A percentile compares a stretch with the other conserved stretches of the same genome.
These are phyloP conservation scores for Trisateles emortualis DNA, from an alignment of 2,888 invertebrate genomes.

Conservation along the genomic window DNA sequence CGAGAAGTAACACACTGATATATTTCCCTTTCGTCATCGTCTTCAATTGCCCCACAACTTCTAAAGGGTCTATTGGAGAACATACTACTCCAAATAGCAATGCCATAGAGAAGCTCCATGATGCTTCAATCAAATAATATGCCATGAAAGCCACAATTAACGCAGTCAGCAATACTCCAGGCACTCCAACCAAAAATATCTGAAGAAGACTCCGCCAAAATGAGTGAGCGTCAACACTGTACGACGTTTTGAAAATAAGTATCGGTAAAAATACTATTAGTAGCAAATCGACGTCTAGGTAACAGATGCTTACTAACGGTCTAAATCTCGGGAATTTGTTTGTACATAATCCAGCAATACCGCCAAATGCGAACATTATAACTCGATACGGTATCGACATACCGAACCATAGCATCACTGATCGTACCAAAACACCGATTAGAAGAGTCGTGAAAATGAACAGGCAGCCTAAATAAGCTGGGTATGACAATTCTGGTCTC, in stretches of 20 bases:
- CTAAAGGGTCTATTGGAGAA: slow-evolving; percentile 77
- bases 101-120: slow-evolving; percentile 72
- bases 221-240: slow-evolving; percentile 74
- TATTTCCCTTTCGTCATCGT: slow-evolving; percentile 75
- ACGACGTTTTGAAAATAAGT: slow-evolving; percentile 75
- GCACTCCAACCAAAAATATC: slow-evolving; percentile 71
- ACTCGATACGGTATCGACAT: slow-evolving; percentile 72
- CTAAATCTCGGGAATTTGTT: slow-evolving; percentile 64
- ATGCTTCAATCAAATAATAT: slow-evolving; percentile 68
- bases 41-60: slow-evolving; percentile 71
- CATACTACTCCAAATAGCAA: slow-evolving; percentile 74
- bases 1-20: slow-evolving; percentile 71
- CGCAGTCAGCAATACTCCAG: slow-evolving; percentile 69
- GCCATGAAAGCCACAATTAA: slow-evolving; percentile 74
- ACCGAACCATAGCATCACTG: slow-evolving; percentile 68
- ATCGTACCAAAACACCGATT: slow-evolving; percentile 68
- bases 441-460: slow-evolving; percentile 70
- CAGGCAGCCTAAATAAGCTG: slow-evolving; percentile 62
- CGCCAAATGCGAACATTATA: slow-evolving; percentile 75
- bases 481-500: slow-evolving; percentile 65
- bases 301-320: slow-evolving; percentile 71
- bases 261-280: slow-evolving; percentile 68
- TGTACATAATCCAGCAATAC: slow-evolving; percentile 70
- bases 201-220: slow-evolving; percentile 77
- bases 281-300: slow-evolving; percentile 68